Evolutionary conservation across 2,113 vertebrate genomes (phyloP).

Genomic region (Halichoerus grypus): DNA sequence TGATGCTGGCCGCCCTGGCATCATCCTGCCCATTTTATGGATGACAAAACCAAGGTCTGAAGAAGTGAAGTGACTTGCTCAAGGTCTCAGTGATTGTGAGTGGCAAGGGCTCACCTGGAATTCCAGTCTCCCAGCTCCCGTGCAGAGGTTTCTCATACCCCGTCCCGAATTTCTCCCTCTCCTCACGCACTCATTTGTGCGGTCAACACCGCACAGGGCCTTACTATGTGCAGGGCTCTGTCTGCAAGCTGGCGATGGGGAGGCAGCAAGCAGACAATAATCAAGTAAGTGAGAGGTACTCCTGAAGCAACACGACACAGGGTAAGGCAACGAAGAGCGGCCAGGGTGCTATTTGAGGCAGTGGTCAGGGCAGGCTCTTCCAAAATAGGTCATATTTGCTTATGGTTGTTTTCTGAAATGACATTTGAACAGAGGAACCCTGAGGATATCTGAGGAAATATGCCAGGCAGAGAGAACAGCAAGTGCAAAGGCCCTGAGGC

Average conservation of each 20-base stretch:
- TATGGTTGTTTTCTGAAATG: background rate
- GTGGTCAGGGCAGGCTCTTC: background rate
- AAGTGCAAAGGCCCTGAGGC: background rate
- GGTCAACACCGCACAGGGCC: fast-evolving
- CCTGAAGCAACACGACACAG: background rate
- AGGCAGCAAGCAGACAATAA: background rate
- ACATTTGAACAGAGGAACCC: background rate
- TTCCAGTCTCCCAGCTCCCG: fast-evolving
- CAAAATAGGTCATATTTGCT: background rate
- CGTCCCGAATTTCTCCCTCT: background rate
- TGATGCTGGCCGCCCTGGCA: background rate
- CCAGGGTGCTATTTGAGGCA: background rate
- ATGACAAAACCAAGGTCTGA: slow-evolving; percentile 35
- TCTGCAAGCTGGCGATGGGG: background rate
- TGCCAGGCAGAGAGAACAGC: background rate
- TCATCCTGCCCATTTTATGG: slow-evolving; percentile 31
- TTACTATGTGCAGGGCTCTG: background rate
- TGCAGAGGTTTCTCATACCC: background rate
- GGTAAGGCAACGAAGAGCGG: background rate
- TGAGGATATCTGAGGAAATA: background rate
- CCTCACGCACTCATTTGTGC: fast-evolving
- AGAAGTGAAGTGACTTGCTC: background rate
- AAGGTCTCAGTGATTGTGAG: background rate
- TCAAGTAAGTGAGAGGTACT: no score
- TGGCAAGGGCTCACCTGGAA: background rate